phyloP scores from a whole-genome alignment of 2,888 invertebrate genomes.

The Hemithea aestivaria region DNA sequence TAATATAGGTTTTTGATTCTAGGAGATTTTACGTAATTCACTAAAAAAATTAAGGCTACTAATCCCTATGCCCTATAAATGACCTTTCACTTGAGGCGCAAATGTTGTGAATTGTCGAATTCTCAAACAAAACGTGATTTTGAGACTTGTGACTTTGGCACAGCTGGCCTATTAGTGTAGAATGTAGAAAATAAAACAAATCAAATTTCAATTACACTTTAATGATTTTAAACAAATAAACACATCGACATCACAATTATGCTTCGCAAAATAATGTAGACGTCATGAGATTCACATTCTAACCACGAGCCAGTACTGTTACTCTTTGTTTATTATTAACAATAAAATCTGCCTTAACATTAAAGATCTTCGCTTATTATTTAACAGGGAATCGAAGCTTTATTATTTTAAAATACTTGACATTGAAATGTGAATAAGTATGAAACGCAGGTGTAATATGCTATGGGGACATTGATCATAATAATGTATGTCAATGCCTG shows the following conservation, averaged over 20 bases:
- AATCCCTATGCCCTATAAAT: too few species aligned
- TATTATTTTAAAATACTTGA: conserved; percentile 17
- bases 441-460: too few species aligned
- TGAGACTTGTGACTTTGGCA: too few species aligned
- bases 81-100: too few species aligned
- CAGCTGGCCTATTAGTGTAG: too few species aligned
- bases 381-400: conserved; percentile 49
- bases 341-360: conserved; percentile 48
- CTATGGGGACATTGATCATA: too few species aligned
- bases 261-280: conserved; percentile 74
- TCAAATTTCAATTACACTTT: conserved; percentile 61
- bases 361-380: conserved; percentile 41
- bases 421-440: conserved; percentile 1
- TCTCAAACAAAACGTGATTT: too few species aligned
- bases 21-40: too few species aligned
- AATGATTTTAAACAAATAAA: conserved; percentile 72
- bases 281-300: conserved; percentile 53
- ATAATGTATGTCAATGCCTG: too few species aligned
- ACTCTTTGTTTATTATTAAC: conserved; percentile 35
- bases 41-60: too few species aligned
- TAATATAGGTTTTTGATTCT: too few species aligned
- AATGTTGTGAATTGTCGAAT: too few species aligned
- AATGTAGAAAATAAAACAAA: conserved; percentile 32
- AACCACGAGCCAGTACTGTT: conserved; percentile 31
- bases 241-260: conserved; percentile 79